Evolutionary conservation across 2,888 invertebrate genomes (phyloP).

Genomic region (Oegoconia quadripuncta): DNA sequence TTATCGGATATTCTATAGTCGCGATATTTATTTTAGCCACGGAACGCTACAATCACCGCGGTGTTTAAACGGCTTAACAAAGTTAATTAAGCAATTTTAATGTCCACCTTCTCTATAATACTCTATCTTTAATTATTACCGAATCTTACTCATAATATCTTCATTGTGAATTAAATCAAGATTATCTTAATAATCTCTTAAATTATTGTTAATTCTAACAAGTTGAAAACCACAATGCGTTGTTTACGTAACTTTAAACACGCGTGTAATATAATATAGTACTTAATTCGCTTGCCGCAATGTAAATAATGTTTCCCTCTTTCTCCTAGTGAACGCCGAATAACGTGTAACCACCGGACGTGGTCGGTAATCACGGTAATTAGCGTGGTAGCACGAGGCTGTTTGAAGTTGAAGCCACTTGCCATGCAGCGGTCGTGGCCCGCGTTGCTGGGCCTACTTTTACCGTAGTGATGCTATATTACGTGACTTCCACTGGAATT

Average conservation of each 20-base stretch:
- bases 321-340: conserved; percentile 24
- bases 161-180: background rate
- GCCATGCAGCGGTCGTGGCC: conserved; percentile 6
- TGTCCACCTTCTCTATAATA: too few relatives aligned
- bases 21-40: too few relatives aligned
- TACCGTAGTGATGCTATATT: conserved; percentile 1
- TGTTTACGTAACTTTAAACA: conserved; percentile 13
- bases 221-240: conserved; percentile 1
- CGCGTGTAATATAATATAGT: conserved; percentile 27
- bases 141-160: too few relatives aligned
- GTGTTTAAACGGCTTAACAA: too few relatives aligned
- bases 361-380: conserved; percentile 19
- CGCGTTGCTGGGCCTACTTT: conserved; percentile 10
- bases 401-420: background rate
- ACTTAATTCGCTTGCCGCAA: conserved; percentile 23
- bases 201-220: background rate
- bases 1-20: too few relatives aligned
- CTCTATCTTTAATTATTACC: too few relatives aligned
- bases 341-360: conserved; percentile 14
- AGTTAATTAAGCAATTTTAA: too few relatives aligned
- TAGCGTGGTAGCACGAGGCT: conserved; percentile 8
- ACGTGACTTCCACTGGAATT: conserved; percentile 8
- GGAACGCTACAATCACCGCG: too few relatives aligned
- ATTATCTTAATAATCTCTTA: background rate
- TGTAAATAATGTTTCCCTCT: conserved; percentile 33